These are phyloP conservation scores for Sander vitreus DNA, from an alignment of 2,113 vertebrate species.

Conservation along the genomic window DNA sequence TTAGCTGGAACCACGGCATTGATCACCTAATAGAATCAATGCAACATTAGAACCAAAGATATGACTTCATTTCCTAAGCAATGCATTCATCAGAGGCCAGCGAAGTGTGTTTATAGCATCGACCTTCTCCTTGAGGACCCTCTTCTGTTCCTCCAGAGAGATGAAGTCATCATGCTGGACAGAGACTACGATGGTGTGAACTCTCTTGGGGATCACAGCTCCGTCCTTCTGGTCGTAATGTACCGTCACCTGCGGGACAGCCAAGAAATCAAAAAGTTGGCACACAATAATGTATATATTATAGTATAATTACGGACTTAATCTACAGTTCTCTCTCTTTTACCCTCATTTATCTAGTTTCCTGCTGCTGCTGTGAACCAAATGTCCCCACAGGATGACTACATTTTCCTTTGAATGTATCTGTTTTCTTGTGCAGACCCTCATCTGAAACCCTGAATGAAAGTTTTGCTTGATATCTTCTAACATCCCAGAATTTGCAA, in stretches of 20 bases:
- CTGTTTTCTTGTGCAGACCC: not conserved
- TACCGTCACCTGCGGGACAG: conserved; percentile 88
- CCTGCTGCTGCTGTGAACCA: not conserved
- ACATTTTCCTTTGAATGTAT: not conserved
- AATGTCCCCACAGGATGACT: not conserved
- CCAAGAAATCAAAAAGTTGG: not conserved
- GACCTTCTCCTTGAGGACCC: conserved; percentile 88
- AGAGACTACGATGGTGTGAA: conserved; percentile 96
- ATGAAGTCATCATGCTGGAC: conserved; percentile 93
- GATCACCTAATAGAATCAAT: conserved; percentile 82
- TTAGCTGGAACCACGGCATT: conserved; percentile 89
- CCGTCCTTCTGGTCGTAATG: conserved; percentile 91
- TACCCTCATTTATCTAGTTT: not conserved
- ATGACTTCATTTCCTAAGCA: not conserved
- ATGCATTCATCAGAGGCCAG: not conserved
- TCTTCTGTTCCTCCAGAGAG: conserved; percentile 89
- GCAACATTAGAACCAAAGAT: not conserved
- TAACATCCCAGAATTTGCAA: not conserved
- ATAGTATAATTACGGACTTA: not conserved
- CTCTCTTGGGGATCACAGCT: conserved; percentile 89
- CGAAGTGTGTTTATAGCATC: not conserved
- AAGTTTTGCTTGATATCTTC: not conserved
- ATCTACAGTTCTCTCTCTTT: not conserved
- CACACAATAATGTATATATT: too few relatives aligned
- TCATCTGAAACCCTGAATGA: not conserved